Conservation (phyloP, 2,113 vertebrate species). For the Pelmatolapia mariae region DNA sequence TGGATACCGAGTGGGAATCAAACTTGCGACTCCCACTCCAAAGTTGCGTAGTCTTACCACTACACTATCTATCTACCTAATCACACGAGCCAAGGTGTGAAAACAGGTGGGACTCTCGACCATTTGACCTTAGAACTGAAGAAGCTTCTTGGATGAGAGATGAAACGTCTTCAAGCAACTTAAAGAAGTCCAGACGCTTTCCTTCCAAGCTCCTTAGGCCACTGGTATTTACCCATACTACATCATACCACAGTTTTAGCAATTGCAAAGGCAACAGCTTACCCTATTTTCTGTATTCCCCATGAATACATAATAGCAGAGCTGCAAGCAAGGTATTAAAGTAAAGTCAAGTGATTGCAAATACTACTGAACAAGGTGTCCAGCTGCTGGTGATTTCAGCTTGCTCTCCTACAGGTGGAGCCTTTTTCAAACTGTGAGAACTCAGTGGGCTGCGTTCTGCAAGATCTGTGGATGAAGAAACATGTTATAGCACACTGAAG, state of each 20-base stretch:
- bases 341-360: neutral
- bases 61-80: neutral
- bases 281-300: neutral
- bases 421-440: neutral
- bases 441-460: neutral
- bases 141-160: neutral
- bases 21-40: neutral
- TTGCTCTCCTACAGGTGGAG: neutral
- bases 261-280: neutral
- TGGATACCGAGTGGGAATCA: too few species aligned
- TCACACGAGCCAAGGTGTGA: neutral
- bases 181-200: neutral
- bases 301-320: neutral
- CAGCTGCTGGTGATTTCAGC: neutral
- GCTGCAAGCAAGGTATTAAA: neutral
- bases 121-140: neutral
- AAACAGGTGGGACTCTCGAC: neutral
- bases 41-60: neutral
- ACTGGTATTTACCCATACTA: neutral
- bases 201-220: neutral
- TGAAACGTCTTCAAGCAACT: neutral
- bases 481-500: neutral
- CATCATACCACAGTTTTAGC: neutral
- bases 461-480: neutral
- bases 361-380: neutral